phyloP scores from a whole-genome alignment of 2,888 invertebrate genomes.

The Baccha elongata region DNA sequence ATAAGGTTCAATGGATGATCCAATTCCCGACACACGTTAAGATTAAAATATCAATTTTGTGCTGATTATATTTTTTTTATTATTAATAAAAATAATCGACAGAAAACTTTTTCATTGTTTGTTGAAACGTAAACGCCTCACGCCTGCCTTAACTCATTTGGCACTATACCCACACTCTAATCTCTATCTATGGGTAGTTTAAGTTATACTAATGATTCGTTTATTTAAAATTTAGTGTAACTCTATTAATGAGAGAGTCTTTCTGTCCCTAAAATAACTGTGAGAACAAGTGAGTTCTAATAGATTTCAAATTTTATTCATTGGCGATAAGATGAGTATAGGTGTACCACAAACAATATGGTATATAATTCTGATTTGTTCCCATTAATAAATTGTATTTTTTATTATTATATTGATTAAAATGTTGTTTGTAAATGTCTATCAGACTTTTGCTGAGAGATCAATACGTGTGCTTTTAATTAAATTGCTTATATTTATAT shows the following conservation, averaged over 20 bases:
- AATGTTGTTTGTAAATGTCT: too few relatives aligned
- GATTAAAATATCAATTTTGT: background rate
- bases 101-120: background rate
- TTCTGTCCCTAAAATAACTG: too few relatives aligned
- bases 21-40: background rate
- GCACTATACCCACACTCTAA: slow-evolving; percentile 7
- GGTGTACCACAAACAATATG: too few relatives aligned
- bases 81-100: too few relatives aligned
- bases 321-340: slow-evolving; percentile 45
- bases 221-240: background rate
- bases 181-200: background rate
- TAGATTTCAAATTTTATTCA: slow-evolving; percentile 31
- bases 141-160: slow-evolving; percentile 5
- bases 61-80: too few relatives aligned
- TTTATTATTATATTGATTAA: slow-evolving; percentile 25
- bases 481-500: background rate
- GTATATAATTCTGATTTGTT: slow-evolving; percentile 3
- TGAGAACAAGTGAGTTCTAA: slow-evolving; percentile 15
- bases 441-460: slow-evolving; percentile 41
- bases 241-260: slow-evolving; percentile 16
- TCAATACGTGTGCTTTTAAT: slow-evolving; percentile 10
- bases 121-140: background rate
- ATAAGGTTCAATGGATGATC: slow-evolving; percentile 1
- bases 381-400: slow-evolving; percentile 2
- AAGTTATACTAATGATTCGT: background rate